A percentile compares a stretch with the other conserved stretches of the same genome.
Evolutionary conservation across 2,797 vertebrate species (phyloP).

Genomic region (Onychomys arenicola): DNA sequence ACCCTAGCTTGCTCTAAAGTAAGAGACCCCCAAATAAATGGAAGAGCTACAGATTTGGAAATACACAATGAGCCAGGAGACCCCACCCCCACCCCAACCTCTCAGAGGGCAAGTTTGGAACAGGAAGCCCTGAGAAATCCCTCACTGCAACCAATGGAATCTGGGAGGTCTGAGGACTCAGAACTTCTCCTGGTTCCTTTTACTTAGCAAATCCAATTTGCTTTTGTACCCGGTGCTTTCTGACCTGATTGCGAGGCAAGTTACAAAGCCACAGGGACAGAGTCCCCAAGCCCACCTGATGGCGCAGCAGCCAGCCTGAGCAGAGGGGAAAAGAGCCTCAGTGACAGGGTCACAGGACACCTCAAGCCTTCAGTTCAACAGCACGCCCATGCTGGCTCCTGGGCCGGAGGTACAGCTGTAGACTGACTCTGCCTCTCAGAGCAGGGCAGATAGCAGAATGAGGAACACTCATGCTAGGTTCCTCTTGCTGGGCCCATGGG

Average conservation of each 20-base stretch:
- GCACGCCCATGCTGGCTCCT: background rate
- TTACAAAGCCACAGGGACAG: background rate
- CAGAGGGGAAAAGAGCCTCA: background rate
- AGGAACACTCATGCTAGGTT: background rate
- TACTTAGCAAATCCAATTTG: background rate
- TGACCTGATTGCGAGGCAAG: background rate
- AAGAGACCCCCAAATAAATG: background rate
- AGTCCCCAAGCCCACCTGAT: background rate
- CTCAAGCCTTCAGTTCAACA: background rate
- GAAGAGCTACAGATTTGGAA: background rate
- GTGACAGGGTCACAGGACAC: background rate
- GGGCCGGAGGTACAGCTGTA: no score
- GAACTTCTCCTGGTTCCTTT: background rate
- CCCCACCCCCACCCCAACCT: background rate
- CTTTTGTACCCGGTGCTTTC: background rate
- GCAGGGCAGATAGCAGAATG: rapidly evolving
- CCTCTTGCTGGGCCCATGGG: background rate
- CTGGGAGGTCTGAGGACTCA: background rate
- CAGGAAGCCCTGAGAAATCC: background rate
- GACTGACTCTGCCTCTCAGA: background rate
- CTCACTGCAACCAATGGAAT: background rate
- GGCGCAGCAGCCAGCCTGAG: background rate
- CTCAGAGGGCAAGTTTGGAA: background rate
- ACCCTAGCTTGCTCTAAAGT: background rate
- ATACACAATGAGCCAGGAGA: background rate